Percentiles rank a stretch among this genome's conserved stretches.
Conservation (phyloP, 1,140 invertebrate genomes). For the Bombus impatiens region DNA sequence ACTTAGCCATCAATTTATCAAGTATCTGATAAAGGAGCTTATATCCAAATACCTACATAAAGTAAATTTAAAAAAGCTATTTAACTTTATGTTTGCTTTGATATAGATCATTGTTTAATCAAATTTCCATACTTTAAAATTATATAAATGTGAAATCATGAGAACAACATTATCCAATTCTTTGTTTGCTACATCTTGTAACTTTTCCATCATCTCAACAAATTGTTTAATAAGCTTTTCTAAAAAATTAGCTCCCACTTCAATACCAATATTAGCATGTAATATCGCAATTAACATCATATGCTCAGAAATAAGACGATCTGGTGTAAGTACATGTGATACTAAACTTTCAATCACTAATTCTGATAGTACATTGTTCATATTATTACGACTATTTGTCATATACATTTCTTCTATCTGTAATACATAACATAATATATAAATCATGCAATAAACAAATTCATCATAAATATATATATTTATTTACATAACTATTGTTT, state of each 20-base stretch:
- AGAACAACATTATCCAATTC: constrained; percentile 92
- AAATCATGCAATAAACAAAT: constrained; percentile 28
- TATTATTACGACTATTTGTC: constrained; percentile 90
- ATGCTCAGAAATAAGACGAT: constrained; percentile 92
- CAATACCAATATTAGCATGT: constrained; percentile 94
- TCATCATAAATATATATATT: background rate
- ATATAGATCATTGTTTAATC: constrained; percentile 87
- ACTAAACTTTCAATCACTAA: constrained; percentile 89
- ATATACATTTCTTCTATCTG: constrained; percentile 89
- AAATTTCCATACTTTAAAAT: constrained; percentile 89
- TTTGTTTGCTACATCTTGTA: constrained; percentile 88
- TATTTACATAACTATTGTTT: background rate
- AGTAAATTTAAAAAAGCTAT: background rate
- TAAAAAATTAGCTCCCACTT: constrained; percentile 93
- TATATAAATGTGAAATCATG: constrained; percentile 92
- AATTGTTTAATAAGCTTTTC: constrained; percentile 87
- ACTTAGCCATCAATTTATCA: constrained; percentile 84
- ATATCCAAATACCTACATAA: constrained; percentile 87
- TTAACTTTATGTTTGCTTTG: constrained; percentile 78
- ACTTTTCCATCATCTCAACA: constrained; percentile 83
- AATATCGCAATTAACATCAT: constrained; percentile 91
- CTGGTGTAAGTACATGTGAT: constrained; percentile 85
- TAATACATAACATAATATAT: constrained; percentile 45
- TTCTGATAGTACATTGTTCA: constrained; percentile 89
- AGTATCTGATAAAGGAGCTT: constrained; percentile 91